Conservation (phyloP, 1,140 invertebrate genomes). For the Cryptotermes secundus region DNA sequence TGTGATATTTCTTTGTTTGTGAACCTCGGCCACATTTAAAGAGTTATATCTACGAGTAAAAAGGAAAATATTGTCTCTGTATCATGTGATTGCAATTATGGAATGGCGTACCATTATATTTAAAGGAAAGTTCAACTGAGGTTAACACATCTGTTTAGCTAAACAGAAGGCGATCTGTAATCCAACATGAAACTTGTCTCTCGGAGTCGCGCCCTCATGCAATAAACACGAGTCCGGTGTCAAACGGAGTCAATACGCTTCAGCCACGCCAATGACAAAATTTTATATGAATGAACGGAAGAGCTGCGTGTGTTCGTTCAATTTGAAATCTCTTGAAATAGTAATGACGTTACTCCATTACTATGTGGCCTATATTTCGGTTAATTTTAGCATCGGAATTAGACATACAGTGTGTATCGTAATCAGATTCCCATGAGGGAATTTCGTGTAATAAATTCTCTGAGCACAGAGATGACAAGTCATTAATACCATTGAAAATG, state of each 20-base stretch:
- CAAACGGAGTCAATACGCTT: background rate
- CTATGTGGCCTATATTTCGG: background rate
- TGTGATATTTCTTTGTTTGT: background rate
- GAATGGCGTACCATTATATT: background rate
- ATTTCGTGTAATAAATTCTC: background rate
- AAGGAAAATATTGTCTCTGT: background rate
- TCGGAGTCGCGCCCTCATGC: background rate
- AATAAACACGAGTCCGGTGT: background rate
- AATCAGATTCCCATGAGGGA: background rate
- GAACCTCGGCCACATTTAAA: background rate
- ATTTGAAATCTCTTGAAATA: slow-evolving; percentile 7
- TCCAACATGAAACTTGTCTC: background rate
- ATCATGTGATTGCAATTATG: background rate
- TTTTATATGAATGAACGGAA: background rate
- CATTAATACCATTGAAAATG: background rate
- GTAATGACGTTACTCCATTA: slow-evolving; percentile 15
- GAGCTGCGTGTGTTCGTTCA: background rate
- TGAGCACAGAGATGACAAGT: background rate
- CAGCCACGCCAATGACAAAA: background rate
- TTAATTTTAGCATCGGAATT: slow-evolving; percentile 7
- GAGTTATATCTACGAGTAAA: background rate
- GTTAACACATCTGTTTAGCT: background rate
- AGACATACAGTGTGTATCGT: background rate
- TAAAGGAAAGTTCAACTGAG: background rate
- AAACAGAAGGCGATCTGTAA: background rate